Percentiles rank a stretch among this genome's conserved stretches.
Conservation (phyloP, 1,140 invertebrate species). For the Phenacoccus solenopsis region DNA sequence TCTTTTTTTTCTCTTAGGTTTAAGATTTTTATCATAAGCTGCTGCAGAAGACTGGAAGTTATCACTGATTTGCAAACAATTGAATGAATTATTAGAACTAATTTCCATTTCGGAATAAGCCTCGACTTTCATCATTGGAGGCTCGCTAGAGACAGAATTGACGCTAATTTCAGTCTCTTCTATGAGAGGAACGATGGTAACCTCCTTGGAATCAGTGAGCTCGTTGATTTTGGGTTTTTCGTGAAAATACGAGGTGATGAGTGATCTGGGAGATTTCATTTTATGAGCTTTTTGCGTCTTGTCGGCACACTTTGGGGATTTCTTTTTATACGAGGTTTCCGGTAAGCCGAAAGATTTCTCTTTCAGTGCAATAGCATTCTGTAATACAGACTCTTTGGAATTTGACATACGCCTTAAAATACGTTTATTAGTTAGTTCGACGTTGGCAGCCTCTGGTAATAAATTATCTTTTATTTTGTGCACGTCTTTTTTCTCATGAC, state of each 20-base stretch:
- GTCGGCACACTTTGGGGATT: not conserved
- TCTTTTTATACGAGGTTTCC: constrained; percentile 17
- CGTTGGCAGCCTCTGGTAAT: not conserved
- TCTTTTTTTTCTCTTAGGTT: constrained; percentile 14
- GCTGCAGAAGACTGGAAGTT: not conserved
- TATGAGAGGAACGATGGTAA: not conserved
- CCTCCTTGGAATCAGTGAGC: not conserved
- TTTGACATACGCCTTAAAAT: constrained; percentile 30
- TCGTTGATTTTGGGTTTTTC: not conserved
- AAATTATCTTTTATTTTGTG: not conserved
- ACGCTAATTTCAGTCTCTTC: not conserved
- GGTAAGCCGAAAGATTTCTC: constrained; percentile 31
- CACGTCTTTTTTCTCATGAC: constrained; percentile 20
- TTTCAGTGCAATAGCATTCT: constrained; percentile 32
- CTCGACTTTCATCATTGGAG: not conserved
- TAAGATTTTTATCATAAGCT: not conserved
- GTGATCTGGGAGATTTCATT: not conserved
- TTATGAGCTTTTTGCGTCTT: not conserved
- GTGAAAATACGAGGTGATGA: not conserved
- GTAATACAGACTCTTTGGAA: constrained; percentile 30
- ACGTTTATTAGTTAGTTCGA: constrained; percentile 26
- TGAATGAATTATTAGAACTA: not conserved
- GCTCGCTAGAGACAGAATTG: not conserved
- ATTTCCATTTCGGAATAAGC: not conserved
- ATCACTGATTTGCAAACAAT: not conserved